These are phyloP conservation scores for Mus pahari DNA, from an alignment of 2,113 vertebrate species.

Conservation along the genomic window DNA sequence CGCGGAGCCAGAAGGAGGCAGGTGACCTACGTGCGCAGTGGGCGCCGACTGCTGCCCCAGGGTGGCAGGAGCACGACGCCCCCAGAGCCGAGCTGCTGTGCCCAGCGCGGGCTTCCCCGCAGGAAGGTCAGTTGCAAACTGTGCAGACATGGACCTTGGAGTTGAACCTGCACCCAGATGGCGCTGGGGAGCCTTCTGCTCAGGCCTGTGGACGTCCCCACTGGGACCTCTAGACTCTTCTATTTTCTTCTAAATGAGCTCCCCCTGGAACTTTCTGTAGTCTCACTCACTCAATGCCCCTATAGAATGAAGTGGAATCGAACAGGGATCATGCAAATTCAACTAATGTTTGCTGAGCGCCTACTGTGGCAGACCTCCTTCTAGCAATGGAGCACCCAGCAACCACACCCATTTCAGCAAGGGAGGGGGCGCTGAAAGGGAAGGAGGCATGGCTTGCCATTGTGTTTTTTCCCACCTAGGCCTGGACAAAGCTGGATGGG, in stretches of 20 bases:
- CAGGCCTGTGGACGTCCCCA: background rate
- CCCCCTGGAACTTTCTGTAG: background rate
- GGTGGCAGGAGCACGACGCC: slow-evolving; percentile 74
- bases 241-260: background rate
- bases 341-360: background rate
- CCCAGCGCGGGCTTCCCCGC: slow-evolving; percentile 64
- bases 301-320: background rate
- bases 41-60: slow-evolving; percentile 72
- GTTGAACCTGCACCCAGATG: background rate
- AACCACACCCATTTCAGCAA: background rate
- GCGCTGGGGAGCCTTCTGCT: background rate
- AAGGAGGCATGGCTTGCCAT: background rate
- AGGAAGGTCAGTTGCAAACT: slow-evolving; percentile 81
- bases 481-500: background rate
- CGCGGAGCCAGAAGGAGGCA: slow-evolving; percentile 77
- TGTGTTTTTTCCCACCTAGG: background rate
- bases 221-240: background rate
- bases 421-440: background rate
- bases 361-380: background rate
- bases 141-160: background rate
- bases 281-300: background rate
- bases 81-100: slow-evolving; percentile 76
- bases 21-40: slow-evolving; percentile 87
- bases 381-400: background rate
- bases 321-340: background rate